Evolutionary conservation across 2,888 invertebrate species (phyloP).

Genomic region (Ceratothoa steindachneri): DNA sequence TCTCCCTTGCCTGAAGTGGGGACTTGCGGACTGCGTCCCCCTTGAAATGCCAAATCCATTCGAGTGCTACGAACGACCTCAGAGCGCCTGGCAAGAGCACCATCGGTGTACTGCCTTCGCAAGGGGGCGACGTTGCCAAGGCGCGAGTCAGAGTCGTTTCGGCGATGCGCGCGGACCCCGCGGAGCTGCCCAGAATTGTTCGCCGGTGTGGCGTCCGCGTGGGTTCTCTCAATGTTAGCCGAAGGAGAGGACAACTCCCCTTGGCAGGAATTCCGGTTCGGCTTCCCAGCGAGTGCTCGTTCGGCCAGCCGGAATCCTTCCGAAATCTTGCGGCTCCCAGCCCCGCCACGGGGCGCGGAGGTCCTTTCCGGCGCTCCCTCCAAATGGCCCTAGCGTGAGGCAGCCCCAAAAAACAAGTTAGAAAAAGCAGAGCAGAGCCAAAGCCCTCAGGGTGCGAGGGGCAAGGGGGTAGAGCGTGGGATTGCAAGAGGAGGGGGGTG

Average conservation of each 20-base stretch:
- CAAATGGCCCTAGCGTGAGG: neutral
- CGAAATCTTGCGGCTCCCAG: neutral
- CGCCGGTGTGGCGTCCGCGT: neutral
- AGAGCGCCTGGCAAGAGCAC: slow-evolving; percentile 31
- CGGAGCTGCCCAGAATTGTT: neutral
- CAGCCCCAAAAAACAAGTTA: neutral
- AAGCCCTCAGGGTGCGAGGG: neutral
- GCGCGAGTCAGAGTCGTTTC: slow-evolving; percentile 70
- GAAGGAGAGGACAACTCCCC: neutral
- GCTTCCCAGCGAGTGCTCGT: neutral
- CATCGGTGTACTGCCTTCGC: slow-evolving; percentile 53
- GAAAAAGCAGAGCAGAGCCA: neutral
- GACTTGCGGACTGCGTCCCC: slow-evolving; percentile 49
- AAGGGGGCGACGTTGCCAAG: slow-evolving; percentile 65
- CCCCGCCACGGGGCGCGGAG: neutral
- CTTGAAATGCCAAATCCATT: slow-evolving; percentile 24
- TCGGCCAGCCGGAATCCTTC: slow-evolving; percentile 3
- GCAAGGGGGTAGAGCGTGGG: neutral
- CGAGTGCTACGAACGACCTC: slow-evolving; percentile 26
- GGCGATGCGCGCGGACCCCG: slow-evolving; percentile 59
- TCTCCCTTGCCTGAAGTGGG: slow-evolving; percentile 56
- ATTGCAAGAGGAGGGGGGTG: neutral
- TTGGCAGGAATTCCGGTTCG: slow-evolving; percentile 1
- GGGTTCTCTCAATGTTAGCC: slow-evolving; percentile 7
- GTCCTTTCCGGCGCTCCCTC: neutral